Percentiles rank a stretch among this genome's conserved stretches.
Evolutionary conservation across 2,797 vertebrate genomes (phyloP).

Genomic region (Carduelis carduelis): DNA sequence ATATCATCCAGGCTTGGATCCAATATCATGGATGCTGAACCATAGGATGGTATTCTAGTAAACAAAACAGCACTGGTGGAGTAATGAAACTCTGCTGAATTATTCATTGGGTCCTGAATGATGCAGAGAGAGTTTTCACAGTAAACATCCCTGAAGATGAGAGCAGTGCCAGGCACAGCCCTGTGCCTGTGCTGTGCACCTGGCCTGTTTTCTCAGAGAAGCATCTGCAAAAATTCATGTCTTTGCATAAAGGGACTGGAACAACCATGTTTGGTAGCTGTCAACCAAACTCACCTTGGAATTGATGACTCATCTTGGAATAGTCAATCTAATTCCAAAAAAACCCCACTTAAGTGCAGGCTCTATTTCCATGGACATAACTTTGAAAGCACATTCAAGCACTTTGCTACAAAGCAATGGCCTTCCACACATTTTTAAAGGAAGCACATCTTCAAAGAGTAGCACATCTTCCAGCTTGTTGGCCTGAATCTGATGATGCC

Average conservation of each 20-base stretch:
- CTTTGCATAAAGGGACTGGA: neutral
- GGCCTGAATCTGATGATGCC: neutral
- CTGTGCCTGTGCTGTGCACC: neutral
- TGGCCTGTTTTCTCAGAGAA: neutral
- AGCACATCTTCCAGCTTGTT: neutral
- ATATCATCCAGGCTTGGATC: no score
- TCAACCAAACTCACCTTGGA: neutral
- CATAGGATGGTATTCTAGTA: neutral
- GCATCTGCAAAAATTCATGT: neutral
- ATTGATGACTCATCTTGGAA: neutral
- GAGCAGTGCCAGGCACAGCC: neutral
- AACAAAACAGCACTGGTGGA: neutral
- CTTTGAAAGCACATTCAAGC: neutral
- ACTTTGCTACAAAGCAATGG: neutral
- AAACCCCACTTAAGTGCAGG: neutral
- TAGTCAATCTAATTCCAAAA: neutral
- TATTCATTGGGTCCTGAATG: conserved; percentile 41
- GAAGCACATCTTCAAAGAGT: neutral
- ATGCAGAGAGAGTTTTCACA: neutral
- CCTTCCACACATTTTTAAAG: neutral
- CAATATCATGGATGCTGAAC: neutral
- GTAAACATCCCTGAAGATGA: neutral
- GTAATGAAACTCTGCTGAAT: conserved; percentile 20
- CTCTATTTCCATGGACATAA: neutral
- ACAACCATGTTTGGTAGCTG: neutral